These are phyloP conservation scores for Picus viridis DNA, from an alignment of 2,797 vertebrate genomes.

Conservation along the genomic window DNA sequence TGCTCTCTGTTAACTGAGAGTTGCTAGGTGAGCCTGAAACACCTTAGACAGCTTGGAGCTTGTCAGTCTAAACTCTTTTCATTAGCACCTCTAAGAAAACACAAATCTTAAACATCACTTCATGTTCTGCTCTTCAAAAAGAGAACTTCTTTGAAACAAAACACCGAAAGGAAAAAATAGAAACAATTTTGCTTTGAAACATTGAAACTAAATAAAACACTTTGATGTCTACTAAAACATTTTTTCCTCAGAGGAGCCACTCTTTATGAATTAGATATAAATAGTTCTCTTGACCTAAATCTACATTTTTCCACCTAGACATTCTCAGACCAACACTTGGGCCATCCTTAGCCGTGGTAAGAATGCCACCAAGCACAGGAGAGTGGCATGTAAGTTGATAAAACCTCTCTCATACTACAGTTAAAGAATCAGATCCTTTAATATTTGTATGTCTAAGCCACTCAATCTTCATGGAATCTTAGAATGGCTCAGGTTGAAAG, in stretches of 20 bases:
- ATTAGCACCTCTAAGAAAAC: conserved; percentile 44
- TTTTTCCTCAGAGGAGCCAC: background rate
- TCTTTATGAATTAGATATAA: conserved; percentile 38
- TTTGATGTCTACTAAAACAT: conserved; percentile 38
- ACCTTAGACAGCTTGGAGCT: background rate
- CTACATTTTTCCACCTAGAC: background rate
- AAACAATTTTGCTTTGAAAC: conserved; percentile 55
- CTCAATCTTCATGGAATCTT: too few relatives aligned
- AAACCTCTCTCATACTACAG: background rate
- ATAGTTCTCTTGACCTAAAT: conserved; percentile 49
- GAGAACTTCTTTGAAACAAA: conserved; percentile 50
- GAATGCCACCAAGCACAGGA: background rate
- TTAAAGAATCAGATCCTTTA: background rate
- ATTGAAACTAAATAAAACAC: background rate
- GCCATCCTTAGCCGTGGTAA: background rate
- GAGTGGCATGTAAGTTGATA: background rate
- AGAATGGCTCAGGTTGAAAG: too few relatives aligned
- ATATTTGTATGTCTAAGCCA: background rate
- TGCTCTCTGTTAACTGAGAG: background rate
- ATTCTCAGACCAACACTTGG: background rate
- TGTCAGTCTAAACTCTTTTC: conserved; percentile 51
- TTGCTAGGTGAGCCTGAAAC: background rate
- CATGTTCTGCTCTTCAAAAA: conserved; percentile 32
- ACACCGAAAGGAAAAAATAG: conserved; percentile 43
- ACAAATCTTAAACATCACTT: conserved; percentile 32